Percentiles rank a stretch among this genome's conserved stretches.
Evolutionary conservation across 2,113 vertebrate species (phyloP).

Genomic region (Aegotheles bennettii): DNA sequence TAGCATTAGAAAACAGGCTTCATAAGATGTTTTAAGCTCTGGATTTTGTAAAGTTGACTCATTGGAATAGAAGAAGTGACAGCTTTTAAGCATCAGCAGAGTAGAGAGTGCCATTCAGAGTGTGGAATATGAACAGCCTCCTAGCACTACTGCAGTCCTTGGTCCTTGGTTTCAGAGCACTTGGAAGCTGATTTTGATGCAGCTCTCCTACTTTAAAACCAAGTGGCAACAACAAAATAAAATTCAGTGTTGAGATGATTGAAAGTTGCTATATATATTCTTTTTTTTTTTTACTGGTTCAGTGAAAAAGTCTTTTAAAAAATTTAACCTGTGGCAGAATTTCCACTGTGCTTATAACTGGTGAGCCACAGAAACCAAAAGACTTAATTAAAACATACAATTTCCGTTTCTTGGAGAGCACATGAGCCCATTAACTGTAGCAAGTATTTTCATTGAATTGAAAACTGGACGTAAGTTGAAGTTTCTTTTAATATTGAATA

Average conservation of each 20-base stretch:
- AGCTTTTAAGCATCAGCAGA: background rate
- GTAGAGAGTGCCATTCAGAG: background rate
- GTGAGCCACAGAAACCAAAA: background rate
- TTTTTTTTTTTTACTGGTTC: background rate
- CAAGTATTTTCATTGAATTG: background rate
- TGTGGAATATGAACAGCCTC: background rate
- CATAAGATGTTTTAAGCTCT: background rate
- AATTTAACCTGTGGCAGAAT: background rate
- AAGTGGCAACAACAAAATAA: background rate
- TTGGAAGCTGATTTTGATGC: background rate
- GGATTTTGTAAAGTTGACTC: background rate
- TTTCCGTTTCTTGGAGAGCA: background rate
- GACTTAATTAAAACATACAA: background rate
- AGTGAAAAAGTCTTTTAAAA: background rate
- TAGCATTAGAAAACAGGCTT: background rate
- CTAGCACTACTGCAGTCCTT: background rate
- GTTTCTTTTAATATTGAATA: background rate
- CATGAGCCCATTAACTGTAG: background rate
- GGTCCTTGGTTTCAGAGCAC: background rate
- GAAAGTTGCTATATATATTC: background rate
- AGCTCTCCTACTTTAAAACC: background rate
- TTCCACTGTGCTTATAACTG: background rate
- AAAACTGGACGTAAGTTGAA: background rate
- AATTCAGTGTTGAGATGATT: background rate
- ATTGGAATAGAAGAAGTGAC: background rate